These are phyloP conservation scores for Lordiphosa mommai DNA, from an alignment of 1,140 invertebrate species.

Conservation along the genomic window DNA sequence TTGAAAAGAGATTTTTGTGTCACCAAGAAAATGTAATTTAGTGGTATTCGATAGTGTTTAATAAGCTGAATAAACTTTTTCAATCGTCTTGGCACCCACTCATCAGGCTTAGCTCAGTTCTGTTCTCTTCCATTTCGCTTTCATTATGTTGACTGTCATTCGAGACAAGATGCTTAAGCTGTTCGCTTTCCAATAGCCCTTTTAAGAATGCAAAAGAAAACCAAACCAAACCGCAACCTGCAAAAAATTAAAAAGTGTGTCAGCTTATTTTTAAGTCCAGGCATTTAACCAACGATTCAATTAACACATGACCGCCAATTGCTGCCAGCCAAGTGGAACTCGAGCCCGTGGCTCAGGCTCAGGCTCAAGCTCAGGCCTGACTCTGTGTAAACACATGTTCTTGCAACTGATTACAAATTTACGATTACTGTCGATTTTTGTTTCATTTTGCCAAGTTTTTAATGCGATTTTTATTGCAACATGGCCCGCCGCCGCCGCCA, in stretches of 20 bases:
- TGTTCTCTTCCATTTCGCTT: conserved; percentile 41
- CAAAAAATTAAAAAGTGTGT: conserved; percentile 44
- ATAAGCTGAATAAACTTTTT: conserved; percentile 5
- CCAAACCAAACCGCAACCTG: background rate
- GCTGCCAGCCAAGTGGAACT: conserved; percentile 30
- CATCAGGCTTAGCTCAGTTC: conserved; percentile 28
- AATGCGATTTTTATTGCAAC: conserved; percentile 64
- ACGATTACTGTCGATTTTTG: conserved; percentile 63
- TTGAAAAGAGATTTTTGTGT: too few species aligned
- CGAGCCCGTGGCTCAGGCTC: conserved; percentile 21
- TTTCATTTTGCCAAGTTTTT: conserved; percentile 28
- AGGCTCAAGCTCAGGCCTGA: background rate
- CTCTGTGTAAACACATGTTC: conserved; percentile 70
- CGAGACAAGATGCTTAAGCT: background rate
- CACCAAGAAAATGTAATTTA: too few species aligned
- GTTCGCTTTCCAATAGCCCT: conserved; percentile 50
- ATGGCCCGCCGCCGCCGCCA: conserved; percentile 7
- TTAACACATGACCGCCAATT: conserved; percentile 58
- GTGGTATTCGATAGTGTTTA: too few species aligned
- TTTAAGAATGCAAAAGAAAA: conserved; percentile 18
- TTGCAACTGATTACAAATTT: conserved; percentile 76
- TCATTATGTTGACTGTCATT: conserved; percentile 14
- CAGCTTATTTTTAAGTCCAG: conserved; percentile 52
- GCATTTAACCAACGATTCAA: conserved; percentile 58
- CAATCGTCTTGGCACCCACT: conserved; percentile 35